Base-by-base conservation (phyloP, 2,888 invertebrate species). In the Thecophora atra region DNA sequence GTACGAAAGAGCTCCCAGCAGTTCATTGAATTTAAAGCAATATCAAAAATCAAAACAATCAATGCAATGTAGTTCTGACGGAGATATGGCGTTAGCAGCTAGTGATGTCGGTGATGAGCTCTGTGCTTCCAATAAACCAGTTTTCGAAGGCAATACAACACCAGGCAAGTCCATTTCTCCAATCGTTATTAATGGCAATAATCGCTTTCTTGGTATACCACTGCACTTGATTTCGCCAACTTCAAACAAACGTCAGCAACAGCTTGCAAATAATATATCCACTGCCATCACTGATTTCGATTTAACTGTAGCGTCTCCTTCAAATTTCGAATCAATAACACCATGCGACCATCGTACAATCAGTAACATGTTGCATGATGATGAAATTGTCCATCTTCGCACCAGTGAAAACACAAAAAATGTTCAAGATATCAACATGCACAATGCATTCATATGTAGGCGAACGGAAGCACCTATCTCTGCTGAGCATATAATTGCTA, bases 301-400 rank as follows among this genome's bases (percentile, higher is more conserved):
- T 28, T 73, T 76, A 4, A 72, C 58, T 67, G 56, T 56, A 62
- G n/a, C n/a, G n/a, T 70, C 63, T 26, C 66, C 75, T 6, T 73
- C 72, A 8, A 30, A 42, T 28, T 73, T 65, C 13, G 74, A 56
- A 28, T 75, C 76, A 7, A 73, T 72, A n/a, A 73, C 71, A n/a
- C 51, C 47, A 15, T 72, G 76, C 26, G 73, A 58, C 15, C 66
- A 30, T 60, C 89, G 89, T 30, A 88, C 90, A 64, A 88, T 89
- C 78, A 84, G 88, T 72, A 91, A 94, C 78, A 95, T 96, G 94
- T 87, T 96, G n/a, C 93, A 94, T 74, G 96, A 96, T 82, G 94
- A 95, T 82, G 95, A 96, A 6, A 95, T 96, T 85, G 92, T 96
- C 17, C 89, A 96, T 78, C 95, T 96, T 87, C 89, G 94, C 75